These are phyloP conservation scores for Pseudomyrmex pallidus DNA, from an alignment of 1,140 invertebrate species.

Conservation along the genomic window DNA sequence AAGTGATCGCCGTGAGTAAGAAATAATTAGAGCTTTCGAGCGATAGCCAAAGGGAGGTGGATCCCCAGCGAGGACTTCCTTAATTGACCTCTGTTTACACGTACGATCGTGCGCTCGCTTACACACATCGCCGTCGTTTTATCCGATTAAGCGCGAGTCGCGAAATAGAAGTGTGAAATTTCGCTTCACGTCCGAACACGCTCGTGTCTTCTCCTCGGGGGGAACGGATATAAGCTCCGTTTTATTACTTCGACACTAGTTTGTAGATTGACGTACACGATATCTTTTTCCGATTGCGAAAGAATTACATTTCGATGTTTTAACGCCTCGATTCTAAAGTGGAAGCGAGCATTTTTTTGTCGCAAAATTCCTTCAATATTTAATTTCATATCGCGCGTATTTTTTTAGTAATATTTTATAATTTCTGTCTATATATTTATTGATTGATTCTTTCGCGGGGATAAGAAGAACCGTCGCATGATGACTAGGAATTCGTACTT, in stretches of 20 bases:
- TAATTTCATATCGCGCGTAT: neutral
- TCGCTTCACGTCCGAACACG: slow-evolving; percentile 9
- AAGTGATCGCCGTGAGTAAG: slow-evolving; percentile 68
- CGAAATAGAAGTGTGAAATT: slow-evolving; percentile 33
- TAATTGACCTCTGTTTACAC: slow-evolving; percentile 70
- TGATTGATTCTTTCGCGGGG: neutral
- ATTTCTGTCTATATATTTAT: slow-evolving; percentile 18
- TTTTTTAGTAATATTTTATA: neutral
- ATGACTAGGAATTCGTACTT: slow-evolving; percentile 1
- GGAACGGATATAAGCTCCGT: neutral
- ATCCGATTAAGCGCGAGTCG: slow-evolving; percentile 42
- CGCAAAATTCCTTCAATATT: neutral
- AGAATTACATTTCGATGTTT: neutral
- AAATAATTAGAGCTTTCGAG: slow-evolving; percentile 74
- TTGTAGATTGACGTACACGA: neutral
- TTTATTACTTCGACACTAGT: neutral
- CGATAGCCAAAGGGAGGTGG: slow-evolving; percentile 55
- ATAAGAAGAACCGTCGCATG: neutral
- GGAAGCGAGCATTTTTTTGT: too few species aligned
- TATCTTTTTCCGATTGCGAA: too few species aligned
- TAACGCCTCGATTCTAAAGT: neutral
- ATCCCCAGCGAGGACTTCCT: slow-evolving; percentile 61
- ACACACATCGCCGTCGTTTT: slow-evolving; percentile 39
- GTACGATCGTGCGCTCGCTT: slow-evolving; percentile 19
- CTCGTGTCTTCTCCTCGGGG: neutral